These are phyloP conservation scores for Zaprionus nigranus DNA, from an alignment of 1,140 invertebrate species.

Conservation along the genomic window DNA sequence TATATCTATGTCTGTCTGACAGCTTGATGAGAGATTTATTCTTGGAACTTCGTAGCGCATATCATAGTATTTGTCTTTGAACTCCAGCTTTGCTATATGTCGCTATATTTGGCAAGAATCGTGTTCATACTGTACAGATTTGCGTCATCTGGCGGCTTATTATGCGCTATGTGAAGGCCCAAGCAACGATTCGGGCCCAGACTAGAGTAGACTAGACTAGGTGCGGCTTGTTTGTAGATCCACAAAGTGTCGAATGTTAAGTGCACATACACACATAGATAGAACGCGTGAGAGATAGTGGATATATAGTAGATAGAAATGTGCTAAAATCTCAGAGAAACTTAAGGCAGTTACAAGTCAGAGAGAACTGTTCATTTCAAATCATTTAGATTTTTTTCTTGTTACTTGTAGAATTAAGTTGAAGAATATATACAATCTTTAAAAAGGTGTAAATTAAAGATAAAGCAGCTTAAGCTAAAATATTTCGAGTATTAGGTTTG, in stretches of 20 bases:
- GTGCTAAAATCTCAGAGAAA: not conserved
- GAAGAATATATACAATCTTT: too few relatives aligned
- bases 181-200: not conserved
- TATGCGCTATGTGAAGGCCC: slow-evolving; percentile 11
- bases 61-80: slow-evolving; percentile 35
- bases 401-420: too few relatives aligned
- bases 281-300: slow-evolving; percentile 11
- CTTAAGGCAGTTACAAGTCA: not conserved
- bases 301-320: not conserved
- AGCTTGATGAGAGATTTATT: slow-evolving; percentile 57
- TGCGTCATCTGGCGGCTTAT: slow-evolving; percentile 48
- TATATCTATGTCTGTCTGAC: slow-evolving; percentile 34
- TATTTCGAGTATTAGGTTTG: too few relatives aligned
- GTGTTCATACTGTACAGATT: slow-evolving; percentile 40
- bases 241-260: slow-evolving; percentile 31
- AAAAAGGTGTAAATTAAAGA: too few relatives aligned
- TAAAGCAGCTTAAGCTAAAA: too few relatives aligned
- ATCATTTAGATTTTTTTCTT: too few relatives aligned
- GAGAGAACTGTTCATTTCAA: too few relatives aligned
- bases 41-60: slow-evolving; percentile 42
- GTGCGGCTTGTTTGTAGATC: slow-evolving; percentile 41
- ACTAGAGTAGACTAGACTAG: slow-evolving; percentile 4
- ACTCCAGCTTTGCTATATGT: not conserved
- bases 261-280: not conserved
- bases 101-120: slow-evolving; percentile 51